Evolutionary conservation across 2,113 vertebrate species (phyloP).

Genomic region (Chrysemys picta): DNA sequence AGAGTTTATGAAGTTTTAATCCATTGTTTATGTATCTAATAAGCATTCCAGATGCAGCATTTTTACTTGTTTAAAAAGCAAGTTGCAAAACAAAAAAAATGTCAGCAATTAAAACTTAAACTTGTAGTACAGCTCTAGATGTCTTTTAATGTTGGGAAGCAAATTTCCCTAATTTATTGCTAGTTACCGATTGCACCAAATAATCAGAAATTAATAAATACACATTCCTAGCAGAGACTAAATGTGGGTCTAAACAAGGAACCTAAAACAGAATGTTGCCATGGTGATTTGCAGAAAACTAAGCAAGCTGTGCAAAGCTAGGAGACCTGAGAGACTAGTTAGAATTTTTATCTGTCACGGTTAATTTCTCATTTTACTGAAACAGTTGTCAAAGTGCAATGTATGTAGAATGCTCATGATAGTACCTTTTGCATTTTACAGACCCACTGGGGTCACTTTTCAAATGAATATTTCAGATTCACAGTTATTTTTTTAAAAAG

Average conservation of each 20-base stretch:
- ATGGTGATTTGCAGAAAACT: constrained; percentile 75
- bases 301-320: constrained; percentile 60
- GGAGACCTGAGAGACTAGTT: constrained; percentile 74
- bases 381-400: constrained; percentile 75
- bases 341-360: constrained; percentile 76
- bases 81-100: neutral
- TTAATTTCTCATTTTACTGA: constrained; percentile 79
- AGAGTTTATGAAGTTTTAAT: neutral
- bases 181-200: neutral
- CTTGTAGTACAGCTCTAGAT: neutral
- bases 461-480: constrained; percentile 38
- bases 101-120: neutral
- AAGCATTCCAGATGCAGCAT: constrained; percentile 10
- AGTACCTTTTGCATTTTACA: constrained; percentile 57
- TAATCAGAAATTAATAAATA: constrained; percentile 48
- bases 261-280: constrained; percentile 72
- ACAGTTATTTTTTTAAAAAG: neutral
- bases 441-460: constrained; percentile 57
- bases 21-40: neutral
- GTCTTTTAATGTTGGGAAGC: neutral
- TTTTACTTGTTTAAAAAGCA: neutral
- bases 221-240: constrained; percentile 32
- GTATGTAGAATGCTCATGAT: constrained; percentile 47
- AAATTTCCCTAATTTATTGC: neutral
- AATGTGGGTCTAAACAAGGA: constrained; percentile 67